Base-by-base conservation (phyloP, 2,113 vertebrate species). In the Marmota monax region DNA sequence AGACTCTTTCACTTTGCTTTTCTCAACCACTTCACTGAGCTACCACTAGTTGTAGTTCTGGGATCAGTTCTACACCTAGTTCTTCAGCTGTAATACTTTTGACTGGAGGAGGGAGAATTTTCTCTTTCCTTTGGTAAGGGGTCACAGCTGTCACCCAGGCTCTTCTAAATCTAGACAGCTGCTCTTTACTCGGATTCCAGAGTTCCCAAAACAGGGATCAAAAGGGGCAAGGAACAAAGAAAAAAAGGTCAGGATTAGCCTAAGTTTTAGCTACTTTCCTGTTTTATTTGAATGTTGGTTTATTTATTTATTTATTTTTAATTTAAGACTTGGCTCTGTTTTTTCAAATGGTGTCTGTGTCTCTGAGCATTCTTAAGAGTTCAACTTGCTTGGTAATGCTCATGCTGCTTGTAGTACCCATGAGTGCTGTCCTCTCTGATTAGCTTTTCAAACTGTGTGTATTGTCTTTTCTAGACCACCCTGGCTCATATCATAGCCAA, bases 401-500 rank as follows among this genome's bases (percentile, higher is more conserved):
- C 23, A 14, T 61, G 61, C 72, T 78, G 58, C 51, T 42, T 67
- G 32, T 70, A 17, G 45, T 53, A 29, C 74, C 37, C 25, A 0
- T 45, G 51, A 29, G 34, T 65, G 63, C 39, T 88, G 32, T 20
- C 39, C 20, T 29, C 76, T 92, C 95, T 87, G 48, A 42, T 32
- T 34, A 69, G 63, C 25, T 77, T 79, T 89, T 65, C n/a, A 63
- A 94, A 90, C 29, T 91, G 27, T 69, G 14, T 76, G 14, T 84
- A 34, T 0, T 72, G 48, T 96, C 51, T 94, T 34, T 98, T 97
- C 98, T 98, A 99, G 99, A 99, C 99, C 61, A 99, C 99, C 2
- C 97, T 99, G 86, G 99, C 99, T 90, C 99, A 99, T 97, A 99
- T 99, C 70, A 99, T 99, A 96, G 99, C 99, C 97, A 99, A 98